A percentile compares a stretch with the other conserved stretches of the same genome.
Conservation (phyloP, 1,140 invertebrate species). For the Apis florea region DNA sequence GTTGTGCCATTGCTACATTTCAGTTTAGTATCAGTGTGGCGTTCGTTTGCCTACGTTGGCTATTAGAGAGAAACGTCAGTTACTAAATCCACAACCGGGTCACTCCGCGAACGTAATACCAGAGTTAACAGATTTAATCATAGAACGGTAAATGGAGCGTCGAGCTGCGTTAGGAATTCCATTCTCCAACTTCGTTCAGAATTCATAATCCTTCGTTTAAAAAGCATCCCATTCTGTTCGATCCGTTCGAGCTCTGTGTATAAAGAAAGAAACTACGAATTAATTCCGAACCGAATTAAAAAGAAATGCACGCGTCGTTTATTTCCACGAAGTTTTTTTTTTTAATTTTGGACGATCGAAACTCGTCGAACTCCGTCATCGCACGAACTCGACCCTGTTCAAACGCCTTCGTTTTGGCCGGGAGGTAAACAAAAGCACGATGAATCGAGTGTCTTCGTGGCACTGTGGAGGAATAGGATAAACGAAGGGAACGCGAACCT, state of each 20-base stretch:
- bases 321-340: not conserved
- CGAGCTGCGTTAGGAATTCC: constrained; percentile 31
- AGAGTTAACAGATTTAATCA: constrained; percentile 49
- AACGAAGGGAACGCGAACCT: constrained; percentile 55
- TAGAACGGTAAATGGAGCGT: constrained; percentile 52
- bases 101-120: constrained; percentile 37
- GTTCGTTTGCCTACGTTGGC: not conserved
- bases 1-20: not conserved
- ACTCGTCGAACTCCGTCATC: not conserved
- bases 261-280: not conserved
- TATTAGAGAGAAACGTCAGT: constrained; percentile 8
- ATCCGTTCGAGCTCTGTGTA: not conserved
- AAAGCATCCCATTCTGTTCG: not conserved
- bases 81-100: constrained; percentile 47
- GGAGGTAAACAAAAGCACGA: constrained; percentile 53
- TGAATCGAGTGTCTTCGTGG: constrained; percentile 21
- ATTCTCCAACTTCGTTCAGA: constrained; percentile 17
- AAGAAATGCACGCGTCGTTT: not conserved
- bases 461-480: constrained; percentile 43
- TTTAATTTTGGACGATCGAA: not conserved
- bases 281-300: not conserved
- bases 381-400: not conserved
- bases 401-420: constrained; percentile 4
- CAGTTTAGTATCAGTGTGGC: not conserved
- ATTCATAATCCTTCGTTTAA: not conserved